Percentiles rank a stretch among this genome's conserved stretches.
phyloP scores from a whole-genome alignment of 37 sponge, comb jelly and placozoan species.

The Tethya wilhelma region DNA sequence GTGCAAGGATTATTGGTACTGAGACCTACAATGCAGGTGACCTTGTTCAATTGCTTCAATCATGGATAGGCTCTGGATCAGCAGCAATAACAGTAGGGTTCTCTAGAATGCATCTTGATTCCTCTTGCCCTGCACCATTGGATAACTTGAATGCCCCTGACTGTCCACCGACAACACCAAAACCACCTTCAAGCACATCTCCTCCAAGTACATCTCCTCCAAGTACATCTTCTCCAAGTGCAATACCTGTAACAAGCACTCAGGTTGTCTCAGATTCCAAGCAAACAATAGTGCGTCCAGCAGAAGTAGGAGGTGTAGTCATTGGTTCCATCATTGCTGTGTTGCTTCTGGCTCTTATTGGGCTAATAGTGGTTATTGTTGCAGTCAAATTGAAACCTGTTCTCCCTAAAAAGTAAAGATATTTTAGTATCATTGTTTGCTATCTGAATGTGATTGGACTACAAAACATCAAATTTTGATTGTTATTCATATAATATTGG shows the following conservation, averaged over 20 bases:
- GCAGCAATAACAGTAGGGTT: conserved; percentile 2
- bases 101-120: neutral
- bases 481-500: neutral
- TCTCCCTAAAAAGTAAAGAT: no score
- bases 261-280: neutral
- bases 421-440: no score
- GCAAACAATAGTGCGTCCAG: neutral
- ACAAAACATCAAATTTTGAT: neutral
- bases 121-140: conserved; percentile 9
- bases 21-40: conserved; percentile 1
- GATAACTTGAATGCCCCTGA: conserved; percentile 22
- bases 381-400: no score
- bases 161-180: neutral
- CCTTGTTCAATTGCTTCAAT: conserved; percentile 18
- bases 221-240: neutral
- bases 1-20: conserved; percentile 34
- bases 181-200: neutral
- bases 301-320: conserved; percentile 7
- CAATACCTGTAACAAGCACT: neutral
- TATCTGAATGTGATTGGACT: neutral
- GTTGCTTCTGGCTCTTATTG: neutral
- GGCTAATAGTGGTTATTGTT: neutral
- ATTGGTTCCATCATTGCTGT: conserved; percentile 6
- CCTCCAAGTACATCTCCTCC: neutral
- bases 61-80: conserved; percentile 10